Base-by-base conservation (phyloP, 2,888 invertebrate species). In the Macroteleia sp. region DNA sequence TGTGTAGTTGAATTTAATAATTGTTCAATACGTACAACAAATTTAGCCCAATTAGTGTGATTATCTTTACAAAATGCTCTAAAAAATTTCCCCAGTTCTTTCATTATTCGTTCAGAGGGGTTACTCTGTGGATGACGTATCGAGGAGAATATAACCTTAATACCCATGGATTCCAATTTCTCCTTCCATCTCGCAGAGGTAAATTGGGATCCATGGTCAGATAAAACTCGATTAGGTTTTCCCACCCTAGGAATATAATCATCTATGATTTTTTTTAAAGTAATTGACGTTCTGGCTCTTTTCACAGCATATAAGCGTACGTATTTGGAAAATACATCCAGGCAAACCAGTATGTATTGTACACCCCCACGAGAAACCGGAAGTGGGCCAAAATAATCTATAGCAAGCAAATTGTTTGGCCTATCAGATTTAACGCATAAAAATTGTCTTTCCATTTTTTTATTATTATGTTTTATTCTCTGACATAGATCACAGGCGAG, bases 81-180 rank as follows among this genome's bases (percentile, higher is more conserved):
- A 32, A 48, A 48, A 32, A 48, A 48, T 19, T 32, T 48, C 6
- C 48, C 48, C 1, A 48, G 17, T 32, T 48, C 48, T 30, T 25
- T 6, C 48, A 48, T 48, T 10, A 48, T 48, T 8, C 30, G 2
- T 10, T 48, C 48, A 2, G 48, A 83, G 42, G 52, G 52, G 10
- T 52, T 52, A 9, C 52, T 36, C 9, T 52, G 52, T 1, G 52
- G 52, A 39, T 54, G 54, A 1, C 54, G 19, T 0, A 54, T 54
- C 6, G 54, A 54, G 0, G 54, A 54, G 36, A 25, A 54, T 4
- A 39, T n/a, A 39, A 39, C 39, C 4, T 54, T 22, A 25, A 54
- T 54, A 10, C 9, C 39, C 25, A 22, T 25, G 25, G 25, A 25
- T 25, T 25, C 25, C 25, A 54, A 39, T 25, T 25, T n/a, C 1